Evolutionary conservation across 2,113 vertebrate species (phyloP), one percentile per base, ranked within the genome.

Genomic region (Cebidichthys violaceus): DNA sequence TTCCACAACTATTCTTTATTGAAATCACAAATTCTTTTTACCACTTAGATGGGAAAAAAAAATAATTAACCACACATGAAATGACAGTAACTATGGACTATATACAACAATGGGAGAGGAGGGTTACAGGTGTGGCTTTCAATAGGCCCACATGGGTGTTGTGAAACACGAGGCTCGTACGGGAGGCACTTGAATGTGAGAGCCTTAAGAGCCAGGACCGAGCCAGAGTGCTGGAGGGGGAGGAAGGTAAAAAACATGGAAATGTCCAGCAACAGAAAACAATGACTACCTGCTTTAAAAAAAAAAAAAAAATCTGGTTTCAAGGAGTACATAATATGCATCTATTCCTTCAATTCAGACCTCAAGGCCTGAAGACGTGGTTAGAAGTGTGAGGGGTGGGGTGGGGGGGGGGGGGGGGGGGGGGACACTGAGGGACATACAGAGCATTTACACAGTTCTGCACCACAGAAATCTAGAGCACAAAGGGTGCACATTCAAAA

Each of bases 1-100:
- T 89, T 93, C 90, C 92, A 94, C 91, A 90, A 93, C 89, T 92
- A 93, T 85, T 93, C 86, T 94, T 93, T 91, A 94, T 91, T 92
- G 89, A 90, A 95, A 94, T 93, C 93, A 94, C 93, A 89, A 94
- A 83, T 90, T 68, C 43, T 70, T 77, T 84, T 88, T 82, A 90
- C 86, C 90, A 93, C 84, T 75, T 85, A 78, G 39, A 86, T 87
- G 79, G 72, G 67, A 89, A 91, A 65, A 60, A 13, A 73, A 64
- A 84, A n/a, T 65, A 85, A 88, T 66, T 15, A 84, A 80, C 88
- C 84, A 86, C 89, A 91, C 89, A 92, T 81, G 82, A 92, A 90
- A 88, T 79, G 61, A 88, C 89, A 86, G 64, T 64, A 90, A 92
- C 86, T 79, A 82, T 81, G 76, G 88, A 87, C 79, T 94, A 91